These are phyloP conservation scores for Hippasteria phrygiana DNA, from an alignment of 53 echinoderm and acorn worm genomes.

Conservation along the genomic window DNA sequence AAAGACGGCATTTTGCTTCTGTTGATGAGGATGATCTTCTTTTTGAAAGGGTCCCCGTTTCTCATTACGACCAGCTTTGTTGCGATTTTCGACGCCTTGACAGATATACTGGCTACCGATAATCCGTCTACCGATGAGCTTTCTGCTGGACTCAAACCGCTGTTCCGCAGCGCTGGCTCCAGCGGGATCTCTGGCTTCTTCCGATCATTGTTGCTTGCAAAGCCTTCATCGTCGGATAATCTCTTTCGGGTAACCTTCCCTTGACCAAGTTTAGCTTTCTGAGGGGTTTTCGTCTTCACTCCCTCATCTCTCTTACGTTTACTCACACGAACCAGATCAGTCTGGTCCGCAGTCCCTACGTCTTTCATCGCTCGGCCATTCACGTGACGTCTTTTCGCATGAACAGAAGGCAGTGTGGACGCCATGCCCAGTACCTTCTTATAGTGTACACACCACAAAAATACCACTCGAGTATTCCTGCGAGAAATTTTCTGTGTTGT, in stretches of 20 bases:
- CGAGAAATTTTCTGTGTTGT: no score
- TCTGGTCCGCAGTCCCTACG: background rate
- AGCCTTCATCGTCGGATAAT: background rate
- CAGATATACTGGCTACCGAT: background rate
- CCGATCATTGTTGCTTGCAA: background rate
- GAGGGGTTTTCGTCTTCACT: background rate
- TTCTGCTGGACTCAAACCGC: background rate
- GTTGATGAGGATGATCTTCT: conserved; percentile 87
- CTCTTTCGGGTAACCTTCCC: background rate
- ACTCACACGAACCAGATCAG: background rate
- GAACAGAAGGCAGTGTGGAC: background rate
- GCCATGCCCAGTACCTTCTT: no score
- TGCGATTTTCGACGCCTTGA: background rate
- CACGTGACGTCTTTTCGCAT: background rate
- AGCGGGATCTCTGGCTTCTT: background rate
- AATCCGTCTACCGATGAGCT: background rate
- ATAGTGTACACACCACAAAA: no score
- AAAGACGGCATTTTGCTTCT: conserved; percentile 81
- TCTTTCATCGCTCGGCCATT: background rate
- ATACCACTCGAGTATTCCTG: no score
- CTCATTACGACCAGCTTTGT: conserved; percentile 76
- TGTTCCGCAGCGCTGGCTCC: background rate
- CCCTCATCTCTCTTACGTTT: background rate
- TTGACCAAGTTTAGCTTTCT: background rate
- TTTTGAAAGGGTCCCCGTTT: conserved; percentile 91